Evolutionary conservation across 2,797 vertebrate genomes (phyloP), one percentile per base, ranked within the genome.

Genomic region (Momotus momota): DNA sequence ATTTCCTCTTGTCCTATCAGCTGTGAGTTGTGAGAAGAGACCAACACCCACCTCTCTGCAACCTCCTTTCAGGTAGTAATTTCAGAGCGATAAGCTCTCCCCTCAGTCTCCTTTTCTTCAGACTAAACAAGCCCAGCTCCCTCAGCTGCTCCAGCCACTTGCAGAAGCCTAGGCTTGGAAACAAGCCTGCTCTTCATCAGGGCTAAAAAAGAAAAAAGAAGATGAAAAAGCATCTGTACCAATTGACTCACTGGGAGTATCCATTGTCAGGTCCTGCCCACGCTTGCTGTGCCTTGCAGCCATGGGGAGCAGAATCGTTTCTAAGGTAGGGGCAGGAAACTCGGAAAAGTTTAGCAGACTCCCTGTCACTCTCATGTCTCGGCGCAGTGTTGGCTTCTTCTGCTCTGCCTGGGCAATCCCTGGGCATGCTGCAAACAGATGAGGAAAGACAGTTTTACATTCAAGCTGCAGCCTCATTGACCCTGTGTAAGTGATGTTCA

Each of bases 361-460:
- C 40, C 62, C 58, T 3, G 0, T 67, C 10, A 0, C 2, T 1
- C 17, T 82, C 2, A 0, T 11, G 4, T 49, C 60, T 83, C 26
- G 3, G 25, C 7, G 0, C 20, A 27, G n/a, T 0, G 1, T 65
- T 80, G 35, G 21, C 71, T 88, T 38, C 61, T 77, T 6, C 52
- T 46, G 27, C 52, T 87, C 61, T 84, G 38, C 71, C 74, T 74
- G 43, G n/a, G 54, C 43, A 51, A 7, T 85, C 87, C 43, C 45
- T 3, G 1, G 23, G 25, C 40, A 18, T 5, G 29, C 71, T 66
- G 41, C 49, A 40, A 31, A 19, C 55, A 62, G 67, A 85, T 62
- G 83, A 79, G 45, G 41, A 73, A 71, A 89, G 78, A 64, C 78
- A 49, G 86, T 92, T 33, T 73, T 75, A 27, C 65, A 20, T 83